Evolutionary conservation across 2,113 vertebrate genomes (phyloP).

Genomic region (Mustela lutreola): DNA sequence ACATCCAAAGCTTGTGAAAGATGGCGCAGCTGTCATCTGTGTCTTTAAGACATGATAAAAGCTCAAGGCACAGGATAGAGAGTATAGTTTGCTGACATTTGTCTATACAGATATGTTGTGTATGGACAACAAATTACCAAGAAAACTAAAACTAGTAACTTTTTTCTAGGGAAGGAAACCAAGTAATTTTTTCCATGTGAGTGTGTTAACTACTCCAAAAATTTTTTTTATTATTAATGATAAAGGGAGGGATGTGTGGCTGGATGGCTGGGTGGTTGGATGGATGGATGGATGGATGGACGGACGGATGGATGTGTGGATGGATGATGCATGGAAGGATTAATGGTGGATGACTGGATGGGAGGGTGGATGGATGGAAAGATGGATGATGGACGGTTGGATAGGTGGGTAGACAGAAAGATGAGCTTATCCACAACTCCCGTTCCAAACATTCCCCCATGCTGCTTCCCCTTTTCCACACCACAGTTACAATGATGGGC

Average conservation of each 20-base stretch:
- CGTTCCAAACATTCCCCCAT: background rate
- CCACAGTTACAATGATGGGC: background rate
- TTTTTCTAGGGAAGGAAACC: background rate
- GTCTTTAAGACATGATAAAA: background rate
- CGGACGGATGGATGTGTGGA: too few relatives aligned
- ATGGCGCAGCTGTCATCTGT: background rate
- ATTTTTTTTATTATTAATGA: background rate
- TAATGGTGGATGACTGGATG: background rate
- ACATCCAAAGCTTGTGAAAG: background rate
- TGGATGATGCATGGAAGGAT: too few relatives aligned
- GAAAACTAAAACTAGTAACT: background rate
- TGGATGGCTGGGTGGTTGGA: background rate
- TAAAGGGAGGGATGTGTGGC: background rate
- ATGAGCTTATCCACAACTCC: background rate
- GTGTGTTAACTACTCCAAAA: background rate
- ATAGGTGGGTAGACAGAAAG: background rate
- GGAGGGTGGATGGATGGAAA: accelerated
- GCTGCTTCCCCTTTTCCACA: accelerated
- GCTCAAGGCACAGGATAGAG: background rate
- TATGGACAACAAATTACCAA: background rate
- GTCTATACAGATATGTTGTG: background rate
- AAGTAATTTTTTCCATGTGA: background rate
- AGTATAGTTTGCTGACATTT: background rate
- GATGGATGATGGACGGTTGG: background rate
- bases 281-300: accelerated